phyloP scores from a whole-genome alignment of 2,888 invertebrate species.

The Stenurella melanura region DNA sequence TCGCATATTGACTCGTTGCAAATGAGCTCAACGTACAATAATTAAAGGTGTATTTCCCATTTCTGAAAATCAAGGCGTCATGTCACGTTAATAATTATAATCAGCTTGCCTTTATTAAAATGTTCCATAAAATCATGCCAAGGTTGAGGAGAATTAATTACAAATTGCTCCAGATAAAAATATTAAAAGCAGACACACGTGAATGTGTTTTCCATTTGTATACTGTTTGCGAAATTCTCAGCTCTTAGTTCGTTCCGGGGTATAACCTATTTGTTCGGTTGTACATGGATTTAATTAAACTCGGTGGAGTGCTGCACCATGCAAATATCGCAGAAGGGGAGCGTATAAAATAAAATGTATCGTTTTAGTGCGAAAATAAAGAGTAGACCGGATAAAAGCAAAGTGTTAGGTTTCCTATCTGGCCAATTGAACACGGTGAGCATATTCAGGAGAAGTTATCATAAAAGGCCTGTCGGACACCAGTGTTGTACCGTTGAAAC shows the following conservation, averaged over 20 bases:
- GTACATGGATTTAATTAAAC: slow-evolving; percentile 56
- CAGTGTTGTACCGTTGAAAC: slow-evolving; percentile 55
- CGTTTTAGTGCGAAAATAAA: slow-evolving; percentile 51
- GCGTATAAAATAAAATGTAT: slow-evolving; percentile 53
- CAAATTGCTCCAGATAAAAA: no score
- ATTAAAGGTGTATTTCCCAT: no score
- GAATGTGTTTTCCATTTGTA: neutral
- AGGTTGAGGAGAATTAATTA: no score
- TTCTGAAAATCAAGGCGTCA: no score
- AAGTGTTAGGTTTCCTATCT: slow-evolving; percentile 55
- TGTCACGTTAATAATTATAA: no score
- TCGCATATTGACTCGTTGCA: no score
- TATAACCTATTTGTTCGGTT: slow-evolving; percentile 48
- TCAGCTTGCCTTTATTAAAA: no score
- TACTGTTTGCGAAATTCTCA: slow-evolving; percentile 28
- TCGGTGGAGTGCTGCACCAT: slow-evolving; percentile 42
- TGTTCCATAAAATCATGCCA: no score
- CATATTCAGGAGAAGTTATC: slow-evolving; percentile 53
- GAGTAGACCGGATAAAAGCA: slow-evolving; percentile 53
- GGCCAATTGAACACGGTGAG: slow-evolving; percentile 57
- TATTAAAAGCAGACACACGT: neutral
- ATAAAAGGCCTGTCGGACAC: slow-evolving; percentile 58
- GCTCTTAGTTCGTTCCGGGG: slow-evolving; percentile 34
- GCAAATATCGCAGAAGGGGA: slow-evolving; percentile 51
- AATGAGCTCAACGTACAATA: no score